Conservation (phyloP, 2,888 invertebrate genomes). For the Hypselothyrea guttata region DNA sequence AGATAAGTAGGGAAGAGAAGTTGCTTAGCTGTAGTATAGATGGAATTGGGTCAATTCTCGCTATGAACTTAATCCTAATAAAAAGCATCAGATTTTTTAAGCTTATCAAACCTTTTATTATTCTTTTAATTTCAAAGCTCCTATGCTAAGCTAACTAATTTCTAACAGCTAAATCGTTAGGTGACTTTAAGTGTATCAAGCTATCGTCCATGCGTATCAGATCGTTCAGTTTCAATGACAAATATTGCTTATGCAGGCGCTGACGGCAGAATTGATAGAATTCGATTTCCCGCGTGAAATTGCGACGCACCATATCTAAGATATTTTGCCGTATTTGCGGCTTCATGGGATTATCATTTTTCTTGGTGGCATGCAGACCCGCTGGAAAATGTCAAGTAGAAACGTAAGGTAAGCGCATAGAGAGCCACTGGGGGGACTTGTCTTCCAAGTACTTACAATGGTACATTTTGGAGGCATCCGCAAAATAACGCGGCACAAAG, state of each 20-base stretch:
- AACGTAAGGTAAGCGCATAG: neutral
- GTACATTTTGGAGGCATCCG: slow-evolving; percentile 88
- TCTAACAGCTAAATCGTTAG: slow-evolving; percentile 41
- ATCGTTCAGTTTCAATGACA: slow-evolving; percentile 84
- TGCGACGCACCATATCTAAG: slow-evolving; percentile 90
- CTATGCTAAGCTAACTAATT: slow-evolving; percentile 31
- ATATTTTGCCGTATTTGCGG: slow-evolving; percentile 92
- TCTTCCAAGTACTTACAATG: slow-evolving; percentile 83
- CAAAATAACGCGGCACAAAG: slow-evolving; percentile 92
- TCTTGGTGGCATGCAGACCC: slow-evolving; percentile 83
- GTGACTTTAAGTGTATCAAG: slow-evolving; percentile 31
- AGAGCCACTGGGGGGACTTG: neutral
- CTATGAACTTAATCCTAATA: no score
- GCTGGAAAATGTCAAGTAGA: slow-evolving; percentile 58
- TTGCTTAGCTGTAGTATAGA: no score
- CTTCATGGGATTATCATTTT: slow-evolving; percentile 92
- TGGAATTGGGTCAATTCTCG: no score
- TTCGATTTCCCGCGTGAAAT: slow-evolving; percentile 95
- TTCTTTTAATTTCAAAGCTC: neutral
- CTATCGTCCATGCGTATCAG: slow-evolving; percentile 56
- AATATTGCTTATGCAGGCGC: slow-evolving; percentile 89
- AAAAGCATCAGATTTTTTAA: neutral
- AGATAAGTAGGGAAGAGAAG: no score
- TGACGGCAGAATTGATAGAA: slow-evolving; percentile 95
- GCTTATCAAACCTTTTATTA: slow-evolving; percentile 13